These are phyloP conservation scores for Pomatostomus ruficeps DNA, from an alignment of 2,113 vertebrate species.

Conservation along the genomic window DNA sequence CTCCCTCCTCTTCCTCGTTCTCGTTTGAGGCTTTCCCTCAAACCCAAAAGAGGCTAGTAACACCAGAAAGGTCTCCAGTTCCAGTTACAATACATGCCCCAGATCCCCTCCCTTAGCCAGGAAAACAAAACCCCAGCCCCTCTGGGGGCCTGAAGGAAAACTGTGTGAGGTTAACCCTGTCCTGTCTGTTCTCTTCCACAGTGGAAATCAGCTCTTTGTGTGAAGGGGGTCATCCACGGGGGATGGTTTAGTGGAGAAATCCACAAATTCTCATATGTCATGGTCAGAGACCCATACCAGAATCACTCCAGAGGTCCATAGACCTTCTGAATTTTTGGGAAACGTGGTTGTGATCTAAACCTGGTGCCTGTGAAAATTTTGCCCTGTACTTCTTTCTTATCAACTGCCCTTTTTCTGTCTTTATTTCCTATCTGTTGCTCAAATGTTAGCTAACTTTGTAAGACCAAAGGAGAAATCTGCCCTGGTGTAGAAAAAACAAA, in stretches of 20 bases:
- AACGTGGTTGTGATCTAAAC: background rate
- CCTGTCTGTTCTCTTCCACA: background rate
- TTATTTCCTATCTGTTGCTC: slow-evolving; percentile 36
- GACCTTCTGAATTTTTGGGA: background rate
- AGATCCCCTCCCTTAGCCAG: background rate
- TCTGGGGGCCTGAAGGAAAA: slow-evolving; percentile 4
- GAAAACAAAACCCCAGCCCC: slow-evolving; percentile 45
- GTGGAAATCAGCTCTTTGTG: background rate
- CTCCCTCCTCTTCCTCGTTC: background rate
- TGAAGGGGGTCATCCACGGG: background rate
- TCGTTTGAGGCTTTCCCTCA: background rate
- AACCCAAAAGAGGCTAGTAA: background rate
- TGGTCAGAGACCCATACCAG: background rate
- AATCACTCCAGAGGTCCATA: background rate
- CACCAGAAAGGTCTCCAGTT: background rate
- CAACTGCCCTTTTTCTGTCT: background rate
- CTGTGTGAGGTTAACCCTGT: background rate
- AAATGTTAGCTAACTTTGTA: background rate
- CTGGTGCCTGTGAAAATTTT: background rate
- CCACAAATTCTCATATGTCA: background rate
- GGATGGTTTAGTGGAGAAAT: background rate
- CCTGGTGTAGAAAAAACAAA: background rate
- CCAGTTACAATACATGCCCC: background rate
- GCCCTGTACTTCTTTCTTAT: background rate
- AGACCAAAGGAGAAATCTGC: background rate